These are phyloP conservation scores for Drosophila tristis DNA, from an alignment of 1,140 invertebrate genomes.

Conservation along the genomic window DNA sequence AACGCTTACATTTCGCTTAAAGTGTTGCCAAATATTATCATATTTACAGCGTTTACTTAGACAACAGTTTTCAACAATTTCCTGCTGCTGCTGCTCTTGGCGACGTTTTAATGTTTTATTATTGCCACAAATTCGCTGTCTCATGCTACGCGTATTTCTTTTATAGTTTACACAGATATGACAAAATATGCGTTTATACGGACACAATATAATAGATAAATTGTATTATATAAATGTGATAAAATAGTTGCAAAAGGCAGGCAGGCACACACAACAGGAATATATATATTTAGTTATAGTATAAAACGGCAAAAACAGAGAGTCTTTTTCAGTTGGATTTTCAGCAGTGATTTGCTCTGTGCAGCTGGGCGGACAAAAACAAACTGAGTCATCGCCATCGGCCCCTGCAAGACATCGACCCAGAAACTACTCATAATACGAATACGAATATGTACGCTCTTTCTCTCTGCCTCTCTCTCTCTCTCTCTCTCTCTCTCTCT, in stretches of 20 bases:
- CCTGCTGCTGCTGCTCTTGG: constrained; percentile 46
- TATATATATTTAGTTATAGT: constrained; percentile 1
- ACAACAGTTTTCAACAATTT: constrained; percentile 61
- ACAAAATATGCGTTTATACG: too few relatives aligned
- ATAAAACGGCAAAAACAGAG: not conserved
- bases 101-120: constrained; percentile 57
- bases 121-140: constrained; percentile 55
- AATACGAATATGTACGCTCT: constrained; percentile 4
- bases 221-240: constrained; percentile 67
- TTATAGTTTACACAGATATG: constrained; percentile 17
- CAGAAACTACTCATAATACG: not conserved
- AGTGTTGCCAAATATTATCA: constrained; percentile 71
- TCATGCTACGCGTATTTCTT: constrained; percentile 60
- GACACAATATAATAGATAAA: constrained; percentile 3
- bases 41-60: constrained; percentile 64
- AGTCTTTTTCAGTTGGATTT: constrained; percentile 1
- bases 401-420: not conserved
- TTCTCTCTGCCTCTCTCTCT: not conserved
- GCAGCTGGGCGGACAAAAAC: constrained; percentile 61
- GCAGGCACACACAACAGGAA: constrained; percentile 37
- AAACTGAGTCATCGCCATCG: constrained; percentile 54
- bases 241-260: constrained; percentile 36
- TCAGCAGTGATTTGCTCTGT: constrained; percentile 8
- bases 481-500: too few relatives aligned
- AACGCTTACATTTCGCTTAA: constrained; percentile 64